These are phyloP conservation scores for Acleris emargana DNA, from an alignment of 2,888 invertebrate genomes.

Conservation along the genomic window DNA sequence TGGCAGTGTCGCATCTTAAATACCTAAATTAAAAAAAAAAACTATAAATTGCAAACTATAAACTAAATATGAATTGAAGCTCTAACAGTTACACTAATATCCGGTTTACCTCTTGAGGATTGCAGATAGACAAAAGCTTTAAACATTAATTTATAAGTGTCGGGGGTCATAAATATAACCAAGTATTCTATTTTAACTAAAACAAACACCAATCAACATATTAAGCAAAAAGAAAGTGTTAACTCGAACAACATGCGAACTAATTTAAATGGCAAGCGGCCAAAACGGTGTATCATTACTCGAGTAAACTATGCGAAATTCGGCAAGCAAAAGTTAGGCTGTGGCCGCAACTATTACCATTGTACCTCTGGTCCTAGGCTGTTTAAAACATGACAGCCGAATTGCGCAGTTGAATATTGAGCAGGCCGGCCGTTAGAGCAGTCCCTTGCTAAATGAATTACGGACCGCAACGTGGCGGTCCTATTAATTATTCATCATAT, in stretches of 20 bases:
- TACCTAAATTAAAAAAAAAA: no score
- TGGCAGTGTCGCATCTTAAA: no score
- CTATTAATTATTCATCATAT: constrained; percentile 64
- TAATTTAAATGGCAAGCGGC: constrained; percentile 15
- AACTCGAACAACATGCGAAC: constrained; percentile 10
- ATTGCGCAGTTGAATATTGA: constrained; percentile 37
- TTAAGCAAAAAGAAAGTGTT: neutral
- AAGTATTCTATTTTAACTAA: neutral
- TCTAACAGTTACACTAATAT: no score
- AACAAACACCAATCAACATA: neutral
- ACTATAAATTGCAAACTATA: no score
- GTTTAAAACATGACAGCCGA: constrained; percentile 9
- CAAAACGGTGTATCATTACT: constrained; percentile 14
- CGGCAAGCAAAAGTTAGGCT: constrained; percentile 12
- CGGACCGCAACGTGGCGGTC: constrained; percentile 50
- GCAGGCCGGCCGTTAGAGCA: constrained; percentile 41
- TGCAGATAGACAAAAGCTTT: no score
- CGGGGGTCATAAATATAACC: no score
- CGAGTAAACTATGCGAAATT: constrained; percentile 27
- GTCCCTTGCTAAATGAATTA: constrained; percentile 58
- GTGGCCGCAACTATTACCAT: constrained; percentile 21
- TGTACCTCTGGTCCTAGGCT: constrained; percentile 6
- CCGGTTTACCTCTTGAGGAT: no score
- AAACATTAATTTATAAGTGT: no score
- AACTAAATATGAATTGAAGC: no score